These are phyloP conservation scores for Melinaea marsaeus DNA, from an alignment of 2,888 invertebrate genomes.

Conservation along the genomic window DNA sequence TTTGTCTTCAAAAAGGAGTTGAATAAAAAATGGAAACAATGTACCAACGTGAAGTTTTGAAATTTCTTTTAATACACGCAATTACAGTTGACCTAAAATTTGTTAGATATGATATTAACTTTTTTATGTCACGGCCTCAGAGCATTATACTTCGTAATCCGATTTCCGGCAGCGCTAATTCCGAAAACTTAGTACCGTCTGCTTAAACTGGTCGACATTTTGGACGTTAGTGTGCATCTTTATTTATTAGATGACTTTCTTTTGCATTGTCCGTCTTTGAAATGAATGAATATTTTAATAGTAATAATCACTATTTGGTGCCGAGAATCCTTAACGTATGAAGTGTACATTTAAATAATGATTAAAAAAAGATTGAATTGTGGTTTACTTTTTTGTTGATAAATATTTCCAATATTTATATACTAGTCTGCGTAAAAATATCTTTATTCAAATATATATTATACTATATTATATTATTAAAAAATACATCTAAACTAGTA, in stretches of 20 bases:
- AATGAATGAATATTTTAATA: neutral
- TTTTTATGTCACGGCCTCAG: constrained; percentile 35
- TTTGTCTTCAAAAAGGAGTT: too few relatives aligned
- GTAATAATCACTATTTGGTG: too few relatives aligned
- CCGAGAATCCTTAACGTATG: too few relatives aligned
- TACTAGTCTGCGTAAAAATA: too few relatives aligned
- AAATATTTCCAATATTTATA: too few relatives aligned
- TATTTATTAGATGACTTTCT: neutral
- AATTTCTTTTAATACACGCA: constrained; percentile 27
- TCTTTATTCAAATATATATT: too few relatives aligned
- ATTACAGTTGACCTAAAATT: constrained; percentile 26
- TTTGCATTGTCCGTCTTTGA: neutral
- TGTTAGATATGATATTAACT: constrained; percentile 27
- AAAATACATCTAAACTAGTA: too few relatives aligned
- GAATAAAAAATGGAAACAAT: neutral
- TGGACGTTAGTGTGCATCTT: constrained; percentile 37
- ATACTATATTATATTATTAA: too few relatives aligned
- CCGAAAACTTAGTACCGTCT: constrained; percentile 41
- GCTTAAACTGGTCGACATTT: constrained; percentile 55
- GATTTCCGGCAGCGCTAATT: constrained; percentile 43
- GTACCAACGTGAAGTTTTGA: constrained; percentile 19
- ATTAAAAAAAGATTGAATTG: too few relatives aligned
- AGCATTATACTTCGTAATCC: constrained; percentile 44
- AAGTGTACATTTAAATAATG: too few relatives aligned
- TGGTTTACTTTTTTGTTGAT: too few relatives aligned